Evolutionary conservation across 1,140 invertebrate species (phyloP).

Genomic region (Drosophila kohkoa): DNA sequence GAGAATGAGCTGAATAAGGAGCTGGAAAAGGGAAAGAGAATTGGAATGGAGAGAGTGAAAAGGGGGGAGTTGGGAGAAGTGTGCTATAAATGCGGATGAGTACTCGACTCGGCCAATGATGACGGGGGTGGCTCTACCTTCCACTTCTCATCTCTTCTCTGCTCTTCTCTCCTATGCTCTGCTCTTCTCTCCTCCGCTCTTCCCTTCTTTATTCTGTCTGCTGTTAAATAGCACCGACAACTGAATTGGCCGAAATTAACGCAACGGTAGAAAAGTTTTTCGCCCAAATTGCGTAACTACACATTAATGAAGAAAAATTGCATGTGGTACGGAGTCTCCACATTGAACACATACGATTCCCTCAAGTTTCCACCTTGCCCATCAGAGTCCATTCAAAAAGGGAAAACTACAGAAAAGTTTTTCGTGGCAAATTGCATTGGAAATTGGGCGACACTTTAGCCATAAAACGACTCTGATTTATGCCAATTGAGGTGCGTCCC

Average conservation of each 20-base stretch:
- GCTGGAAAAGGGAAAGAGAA: not conserved
- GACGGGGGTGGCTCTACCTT: slow-evolving; percentile 26
- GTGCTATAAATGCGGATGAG: not conserved
- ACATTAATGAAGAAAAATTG: slow-evolving; percentile 82
- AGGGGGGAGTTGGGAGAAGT: not conserved
- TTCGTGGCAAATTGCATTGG: slow-evolving; percentile 42
- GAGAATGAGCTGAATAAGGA: slow-evolving; percentile 10
- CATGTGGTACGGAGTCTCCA: not conserved
- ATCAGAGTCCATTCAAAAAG: slow-evolving; percentile 7
- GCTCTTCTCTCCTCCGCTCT: too few species aligned
- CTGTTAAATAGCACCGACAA: slow-evolving; percentile 30
- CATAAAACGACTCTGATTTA: slow-evolving; percentile 78
- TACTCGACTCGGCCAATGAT: not conserved
- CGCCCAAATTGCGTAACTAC: slow-evolving; percentile 78
- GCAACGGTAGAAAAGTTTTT: slow-evolving; percentile 71
- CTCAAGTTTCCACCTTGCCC: not conserved
- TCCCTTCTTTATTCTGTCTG: slow-evolving; percentile 30
- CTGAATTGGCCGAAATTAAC: slow-evolving; percentile 80
- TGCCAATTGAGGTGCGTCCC: slow-evolving; percentile 66
- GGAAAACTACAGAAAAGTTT: slow-evolving; percentile 37
- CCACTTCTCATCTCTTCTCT: too few species aligned
- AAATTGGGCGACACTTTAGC: slow-evolving; percentile 79
- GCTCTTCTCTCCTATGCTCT: too few species aligned
- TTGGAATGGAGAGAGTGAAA: not conserved
- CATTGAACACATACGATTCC: not conserved